Evolutionary conservation across 2,888 invertebrate genomes (phyloP).

Genomic region (Petrolisthes cinctipes): DNA sequence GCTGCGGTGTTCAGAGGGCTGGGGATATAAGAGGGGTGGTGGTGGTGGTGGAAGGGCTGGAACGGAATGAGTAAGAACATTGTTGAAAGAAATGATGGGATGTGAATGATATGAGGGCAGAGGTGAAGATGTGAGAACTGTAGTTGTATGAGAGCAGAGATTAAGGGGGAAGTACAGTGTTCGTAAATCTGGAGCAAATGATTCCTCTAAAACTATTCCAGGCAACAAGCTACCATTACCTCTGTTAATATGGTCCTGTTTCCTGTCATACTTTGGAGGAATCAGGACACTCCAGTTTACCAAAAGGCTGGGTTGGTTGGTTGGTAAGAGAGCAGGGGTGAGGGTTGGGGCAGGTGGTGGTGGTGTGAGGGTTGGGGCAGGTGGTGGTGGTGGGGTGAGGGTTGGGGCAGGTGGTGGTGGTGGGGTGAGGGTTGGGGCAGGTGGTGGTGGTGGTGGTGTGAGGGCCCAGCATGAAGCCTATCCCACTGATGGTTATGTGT

Average conservation of each 20-base stretch:
- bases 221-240: too few species aligned
- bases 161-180: neutral
- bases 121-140: neutral
- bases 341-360: too few species aligned
- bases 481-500: constrained; percentile 46
- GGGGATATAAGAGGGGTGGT: neutral
- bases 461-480: constrained; percentile 41
- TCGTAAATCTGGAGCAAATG: neutral
- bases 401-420: neutral
- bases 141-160: neutral
- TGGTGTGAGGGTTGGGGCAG: neutral
- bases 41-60: neutral
- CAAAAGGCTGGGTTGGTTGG: neutral
- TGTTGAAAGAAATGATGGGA: neutral
- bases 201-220: too few species aligned
- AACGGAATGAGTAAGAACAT: neutral
- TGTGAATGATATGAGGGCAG: neutral
- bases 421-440: constrained; percentile 9
- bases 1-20: neutral
- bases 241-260: too few species aligned
- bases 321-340: neutral
- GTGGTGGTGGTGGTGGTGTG: constrained; percentile 6
- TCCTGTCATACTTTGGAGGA: too few species aligned
- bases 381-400: neutral
- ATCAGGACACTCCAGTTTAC: too few species aligned